Evolutionary conservation across 2,888 invertebrate genomes (phyloP).

Genomic region (Zelleria hepariella): DNA sequence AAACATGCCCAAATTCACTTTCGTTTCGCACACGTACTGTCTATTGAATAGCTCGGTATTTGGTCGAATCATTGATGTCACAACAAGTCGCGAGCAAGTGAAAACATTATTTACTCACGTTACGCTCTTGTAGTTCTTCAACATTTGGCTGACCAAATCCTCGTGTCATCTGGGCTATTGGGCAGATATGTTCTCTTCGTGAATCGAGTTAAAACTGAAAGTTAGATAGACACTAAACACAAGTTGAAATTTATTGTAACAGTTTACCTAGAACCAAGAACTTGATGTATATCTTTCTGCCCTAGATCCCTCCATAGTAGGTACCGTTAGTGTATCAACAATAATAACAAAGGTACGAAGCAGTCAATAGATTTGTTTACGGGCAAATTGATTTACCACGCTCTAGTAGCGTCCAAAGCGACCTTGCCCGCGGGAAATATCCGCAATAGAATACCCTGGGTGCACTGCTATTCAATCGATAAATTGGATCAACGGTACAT

Average conservation of each 20-base stretch:
- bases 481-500: neutral
- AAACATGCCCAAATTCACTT: constrained; percentile 46
- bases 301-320: constrained; percentile 13
- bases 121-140: neutral
- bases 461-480: neutral
- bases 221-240: no score
- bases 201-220: no score
- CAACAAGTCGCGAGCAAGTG: neutral
- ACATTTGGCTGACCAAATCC: neutral
- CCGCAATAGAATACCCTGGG: neutral
- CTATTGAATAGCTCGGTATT: neutral
- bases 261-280: no score
- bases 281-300: neutral
- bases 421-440: neutral
- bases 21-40: constrained; percentile 26
- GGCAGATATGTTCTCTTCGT: no score
- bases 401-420: constrained; percentile 24
- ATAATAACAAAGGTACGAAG: neutral
- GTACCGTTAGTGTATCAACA: constrained; percentile 1
- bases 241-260: no score
- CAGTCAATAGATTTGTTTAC: constrained; percentile 13
- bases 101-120: neutral
- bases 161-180: no score
- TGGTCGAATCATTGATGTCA: no score
- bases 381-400: constrained; percentile 32